These are phyloP conservation scores for Cyanocitta stelleri DNA, from an alignment of 2,113 vertebrate species.

Conservation along the genomic window DNA sequence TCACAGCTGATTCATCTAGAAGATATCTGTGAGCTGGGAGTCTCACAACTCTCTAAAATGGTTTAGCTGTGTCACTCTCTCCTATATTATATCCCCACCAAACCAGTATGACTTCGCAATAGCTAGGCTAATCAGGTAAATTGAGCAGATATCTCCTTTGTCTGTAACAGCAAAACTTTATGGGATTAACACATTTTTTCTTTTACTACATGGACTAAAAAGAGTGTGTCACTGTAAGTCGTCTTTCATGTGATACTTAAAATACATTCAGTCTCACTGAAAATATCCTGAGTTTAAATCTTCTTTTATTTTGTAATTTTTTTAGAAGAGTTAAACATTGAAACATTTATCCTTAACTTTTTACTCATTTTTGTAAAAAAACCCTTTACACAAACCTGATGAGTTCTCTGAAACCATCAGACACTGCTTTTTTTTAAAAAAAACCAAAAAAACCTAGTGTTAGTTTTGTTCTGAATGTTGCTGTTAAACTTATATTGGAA, in stretches of 20 bases:
- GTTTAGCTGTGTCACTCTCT: not conserved
- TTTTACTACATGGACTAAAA: not conserved
- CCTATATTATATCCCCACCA: not conserved
- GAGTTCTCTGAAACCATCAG: not conserved
- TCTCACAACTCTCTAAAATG: not conserved
- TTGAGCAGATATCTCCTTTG: not conserved
- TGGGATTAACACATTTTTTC: not conserved
- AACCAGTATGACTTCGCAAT: not conserved
- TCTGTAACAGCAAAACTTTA: not conserved
- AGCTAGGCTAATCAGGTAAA: not conserved
- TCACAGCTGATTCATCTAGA: not conserved
- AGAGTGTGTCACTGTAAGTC: accelerated
- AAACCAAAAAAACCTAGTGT: not conserved
- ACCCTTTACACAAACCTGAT: accelerated
- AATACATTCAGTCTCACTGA: not conserved
- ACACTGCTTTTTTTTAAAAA: not conserved
- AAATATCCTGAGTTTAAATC: not conserved
- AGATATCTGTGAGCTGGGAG: not conserved
- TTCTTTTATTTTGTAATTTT: not conserved
- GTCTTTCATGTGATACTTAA: not conserved
- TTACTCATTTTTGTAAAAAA: not conserved
- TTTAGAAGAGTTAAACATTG: not conserved
- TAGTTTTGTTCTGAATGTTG: not conserved
- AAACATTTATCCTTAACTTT: not conserved
- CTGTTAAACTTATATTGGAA: not conserved